Evolutionary conservation across 2,888 invertebrate species (phyloP).

Genomic region (Isotomurus palustris): DNA sequence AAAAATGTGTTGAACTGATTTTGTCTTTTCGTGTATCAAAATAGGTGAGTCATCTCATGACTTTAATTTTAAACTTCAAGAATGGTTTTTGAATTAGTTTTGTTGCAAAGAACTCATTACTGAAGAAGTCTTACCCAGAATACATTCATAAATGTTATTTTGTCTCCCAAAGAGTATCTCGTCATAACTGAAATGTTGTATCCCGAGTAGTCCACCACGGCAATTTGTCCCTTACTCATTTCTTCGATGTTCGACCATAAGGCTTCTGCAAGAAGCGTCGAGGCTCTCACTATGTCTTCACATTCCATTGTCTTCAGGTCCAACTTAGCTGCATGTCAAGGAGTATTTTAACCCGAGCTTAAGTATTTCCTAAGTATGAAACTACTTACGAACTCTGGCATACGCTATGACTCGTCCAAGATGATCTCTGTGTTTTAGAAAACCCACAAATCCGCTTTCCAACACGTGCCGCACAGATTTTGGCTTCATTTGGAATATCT

Average conservation of each 20-base stretch:
- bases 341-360: not conserved
- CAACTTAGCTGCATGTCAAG: not conserved
- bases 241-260: not conserved
- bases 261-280: not conserved
- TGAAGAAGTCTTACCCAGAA: not conserved
- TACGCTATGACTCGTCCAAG: conserved; percentile 13
- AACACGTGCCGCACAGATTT: conserved; percentile 24
- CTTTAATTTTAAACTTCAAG: too few relatives aligned
- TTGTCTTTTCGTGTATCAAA: too few relatives aligned
- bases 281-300: conserved; percentile 3
- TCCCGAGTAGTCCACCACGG: not conserved
- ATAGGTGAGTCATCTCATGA: too few relatives aligned
- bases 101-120: too few relatives aligned
- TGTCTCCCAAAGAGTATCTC: conserved; percentile 4
- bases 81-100: too few relatives aligned
- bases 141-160: conserved; percentile 3
- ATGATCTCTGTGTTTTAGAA: conserved; percentile 25
- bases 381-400: not conserved
- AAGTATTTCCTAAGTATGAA: not conserved
- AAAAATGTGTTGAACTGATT: too few relatives aligned
- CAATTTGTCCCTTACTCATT: conserved; percentile 3
- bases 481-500: conserved; percentile 5
- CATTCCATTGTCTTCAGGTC: conserved; percentile 8
- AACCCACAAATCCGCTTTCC: conserved; percentile 29
- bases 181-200: conserved; percentile 9